Evolutionary conservation across 2,888 invertebrate species (phyloP), one percentile per base, ranked within the genome.

Genomic region (Hemicrepidius hirtus): DNA sequence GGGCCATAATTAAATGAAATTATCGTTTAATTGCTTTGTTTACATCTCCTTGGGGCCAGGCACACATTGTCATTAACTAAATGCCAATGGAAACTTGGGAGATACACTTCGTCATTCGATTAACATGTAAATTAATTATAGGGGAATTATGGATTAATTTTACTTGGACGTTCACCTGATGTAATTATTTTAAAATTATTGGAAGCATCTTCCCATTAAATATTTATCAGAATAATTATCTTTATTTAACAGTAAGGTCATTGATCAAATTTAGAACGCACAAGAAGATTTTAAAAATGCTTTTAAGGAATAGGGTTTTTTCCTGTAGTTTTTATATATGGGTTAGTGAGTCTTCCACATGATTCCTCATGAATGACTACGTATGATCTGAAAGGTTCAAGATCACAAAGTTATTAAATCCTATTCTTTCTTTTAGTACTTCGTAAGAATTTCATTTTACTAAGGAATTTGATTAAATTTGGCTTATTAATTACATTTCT

Each of bases 1-100:
- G 77, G 78, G 74, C 79, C 77, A 75, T 80, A 82, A 82, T 82
- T 81, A 82, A 82, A 80, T 78, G 80, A 78, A 80, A 82, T 82
- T 80, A 81, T 81, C 77, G 81, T 82, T 82, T 82, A 83, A 83
- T 82, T 82, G 78, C 80, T 82, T 82, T 81, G 81, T 81, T 83
- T 82, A 81, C 82, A 81, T 80, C 81, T 79, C 77, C 76, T 73
- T 68, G 75, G 77, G 78, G 77, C 72, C 75, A 69, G 67, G 65
- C 71, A 60, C 72, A 75, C 76, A 73, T 73, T 71, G 68, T 76
- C 74, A 76, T 75, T 76, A 75, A 71, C 70, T 67, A 76, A 73
- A 75, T 71, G 62, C 67, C 73, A 50, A 69, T 69, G 66, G 50
- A 53, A 41, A 72, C 63, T 71, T 53, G 20, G 57, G 28, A 59